phyloP scores from a whole-genome alignment of 2,113 vertebrate genomes.

The Coregonus clupeaformis region DNA sequence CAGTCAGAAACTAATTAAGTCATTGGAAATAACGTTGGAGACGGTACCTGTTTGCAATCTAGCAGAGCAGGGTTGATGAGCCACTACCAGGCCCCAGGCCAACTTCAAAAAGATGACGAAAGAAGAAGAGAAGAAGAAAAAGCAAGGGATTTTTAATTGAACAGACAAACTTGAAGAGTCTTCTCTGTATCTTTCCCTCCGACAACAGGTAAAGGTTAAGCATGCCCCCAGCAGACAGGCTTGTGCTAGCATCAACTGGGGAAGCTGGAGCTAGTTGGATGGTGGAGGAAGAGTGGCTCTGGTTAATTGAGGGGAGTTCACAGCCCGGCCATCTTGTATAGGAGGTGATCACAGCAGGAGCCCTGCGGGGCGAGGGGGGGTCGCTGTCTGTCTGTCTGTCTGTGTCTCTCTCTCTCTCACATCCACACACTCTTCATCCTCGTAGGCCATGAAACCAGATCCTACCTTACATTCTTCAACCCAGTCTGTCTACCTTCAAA shows the following conservation, averaged over 20 bases:
- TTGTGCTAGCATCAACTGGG: neutral
- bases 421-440: neutral
- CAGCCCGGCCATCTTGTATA: neutral
- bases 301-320: conserved; percentile 19
- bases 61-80: conserved; percentile 71
- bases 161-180: conserved; percentile 38
- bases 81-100: conserved; percentile 66
- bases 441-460: neutral
- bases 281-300: neutral
- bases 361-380: neutral
- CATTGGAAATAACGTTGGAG: conserved; percentile 76
- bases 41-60: conserved; percentile 78
- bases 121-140: conserved; percentile 16
- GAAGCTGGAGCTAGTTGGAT: neutral
- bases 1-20: conserved; percentile 78
- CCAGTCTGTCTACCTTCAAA: neutral
- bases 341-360: neutral
- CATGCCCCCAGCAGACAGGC: conserved; percentile 19
- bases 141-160: conserved; percentile 47
- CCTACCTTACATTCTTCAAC: neutral
- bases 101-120: conserved; percentile 70
- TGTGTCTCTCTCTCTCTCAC: neutral
- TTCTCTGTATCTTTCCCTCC: conserved; percentile 24
- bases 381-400: neutral
- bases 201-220: conserved; percentile 45